phyloP scores from a whole-genome alignment of 2,113 vertebrate genomes.

The Girardinichthys multiradiatus region DNA sequence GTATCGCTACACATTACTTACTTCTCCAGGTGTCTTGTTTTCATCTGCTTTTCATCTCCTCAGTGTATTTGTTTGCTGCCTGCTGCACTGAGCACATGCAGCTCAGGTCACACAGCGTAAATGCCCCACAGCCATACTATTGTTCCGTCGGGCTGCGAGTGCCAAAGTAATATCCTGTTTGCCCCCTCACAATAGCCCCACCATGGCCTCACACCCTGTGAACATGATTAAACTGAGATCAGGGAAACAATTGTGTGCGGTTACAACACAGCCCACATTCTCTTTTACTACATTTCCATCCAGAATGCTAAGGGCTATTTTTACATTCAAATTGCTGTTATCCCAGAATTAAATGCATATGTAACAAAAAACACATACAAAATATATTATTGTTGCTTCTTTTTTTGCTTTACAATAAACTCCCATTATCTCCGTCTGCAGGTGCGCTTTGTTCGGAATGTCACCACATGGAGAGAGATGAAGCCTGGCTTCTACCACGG shows the following conservation, averaged over 20 bases:
- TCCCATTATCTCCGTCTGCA: slow-evolving; percentile 65
- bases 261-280: background rate
- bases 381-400: background rate
- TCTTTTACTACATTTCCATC: slow-evolving; percentile 12
- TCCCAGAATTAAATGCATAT: background rate
- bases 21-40: slow-evolving; percentile 2
- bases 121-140: slow-evolving; percentile 83
- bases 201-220: slow-evolving; percentile 1
- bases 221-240: slow-evolving; percentile 21
- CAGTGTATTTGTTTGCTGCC: slow-evolving; percentile 7
- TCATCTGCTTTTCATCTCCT: slow-evolving; percentile 3
- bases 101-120: slow-evolving; percentile 74
- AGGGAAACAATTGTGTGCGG: slow-evolving; percentile 5
- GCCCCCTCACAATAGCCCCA: slow-evolving; percentile 34
- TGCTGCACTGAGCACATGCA: slow-evolving; percentile 16
- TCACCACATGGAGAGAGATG: slow-evolving; percentile 96
- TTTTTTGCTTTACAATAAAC: slow-evolving; percentile 29
- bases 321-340: background rate
- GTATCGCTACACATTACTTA: background rate
- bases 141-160: slow-evolving; percentile 50
- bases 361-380: background rate
- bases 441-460: slow-evolving; percentile 96
- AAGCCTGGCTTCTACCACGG: slow-evolving; percentile 98
- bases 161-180: slow-evolving; percentile 65
- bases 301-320: slow-evolving; percentile 5